Base-by-base conservation (phyloP, 2,797 vertebrate genomes). In the Rhinatrema bivittatum region DNA sequence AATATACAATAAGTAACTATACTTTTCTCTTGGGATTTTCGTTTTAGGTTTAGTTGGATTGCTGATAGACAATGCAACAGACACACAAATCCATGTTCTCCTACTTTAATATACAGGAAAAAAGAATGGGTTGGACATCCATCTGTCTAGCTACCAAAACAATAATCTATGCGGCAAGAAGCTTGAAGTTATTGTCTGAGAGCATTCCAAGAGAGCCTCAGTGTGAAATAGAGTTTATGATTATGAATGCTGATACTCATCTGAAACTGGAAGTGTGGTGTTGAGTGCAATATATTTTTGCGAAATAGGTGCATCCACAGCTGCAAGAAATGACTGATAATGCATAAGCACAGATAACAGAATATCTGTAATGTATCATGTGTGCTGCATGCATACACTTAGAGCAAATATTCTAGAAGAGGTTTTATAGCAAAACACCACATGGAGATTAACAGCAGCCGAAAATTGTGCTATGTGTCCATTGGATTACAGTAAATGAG, bases 131-230 rank as follows among this genome's bases (percentile, higher is more conserved):
- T 8, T 1, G 32, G 4, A 1, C 3, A 19, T 10, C 10, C 34
- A 17, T 55, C 20, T 46, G 21, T 39, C 24, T n/a, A 39, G 7
- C 5, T 44, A 55, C n/a, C n/a, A 12, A 6, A 41, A 0, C 30
- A 48, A 20, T 45, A 48, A 50, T 46, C 33, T 36, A 29, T 18
- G 20, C 12, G 50, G 18, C 12, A 60, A 51, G 54, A 51, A 36
- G 7, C 26, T 42, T 67, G 26, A 50, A 48, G 37, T 17, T 9
- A 4, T 50, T 45, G 31, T 28, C 20, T 25, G 16, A 29, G 21
- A 29, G n/a, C n/a, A 42, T 25, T 56, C 2, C 5, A 18, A 42
- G 29, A 35, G 50, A 56, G 39, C 8, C 27, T 1, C 2, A 20
- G 0, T 39, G 47, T 26, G 43, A 24, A 48, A 36, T 4, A 50